Base-by-base conservation (phyloP, 2,797 vertebrate genomes). In the Chiroxiphia lanceolata region DNA sequence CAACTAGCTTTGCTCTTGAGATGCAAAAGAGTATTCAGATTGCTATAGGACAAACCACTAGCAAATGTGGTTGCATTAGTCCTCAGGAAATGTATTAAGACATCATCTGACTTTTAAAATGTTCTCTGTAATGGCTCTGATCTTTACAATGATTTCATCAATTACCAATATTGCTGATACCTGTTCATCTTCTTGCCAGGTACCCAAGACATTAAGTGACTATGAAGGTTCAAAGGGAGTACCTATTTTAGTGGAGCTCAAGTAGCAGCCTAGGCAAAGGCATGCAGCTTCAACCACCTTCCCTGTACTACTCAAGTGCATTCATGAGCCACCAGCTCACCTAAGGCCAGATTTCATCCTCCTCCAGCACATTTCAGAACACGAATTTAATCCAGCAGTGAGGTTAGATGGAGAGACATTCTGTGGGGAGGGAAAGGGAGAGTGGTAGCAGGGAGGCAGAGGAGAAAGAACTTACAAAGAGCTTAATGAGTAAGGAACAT, bases 11-110 rank as follows among this genome's bases (percentile, higher is more conserved):
- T 78, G 45, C 45, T 78, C 90, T 74, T 87, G 51, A 90, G 67
- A 88, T 68, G 68, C 68, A 96, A 95, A 94, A 8, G 7, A 77
- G 63, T 93, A 77, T 71, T 91, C 29, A 71, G n/a, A 90, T 36
- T 53, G 60, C 60, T 65, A 12, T 67, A 29, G 54, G 60, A 94
- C 71, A 87, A 90, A 85, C 27, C 48, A 71, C 22, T 13, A 47
- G 42, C 50, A 93, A 79, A 45, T 10, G 26, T 38, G 27, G 25
- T 42, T 90, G 36, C 42, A 44, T 60, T 68, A 82, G 31, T 77
- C 50, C 60, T 89, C 10, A 22, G 38, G 47, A 87, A 93, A 71
- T 2, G 16, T 6, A 26, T 3, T 4, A 76, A 53, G 19, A 70
- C 51, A 74, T 26, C 9, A 78, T 36, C 42, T 44, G 36, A 64